Conservation (phyloP, 2,888 invertebrate species). For the Nephrotoma appendiculata region DNA sequence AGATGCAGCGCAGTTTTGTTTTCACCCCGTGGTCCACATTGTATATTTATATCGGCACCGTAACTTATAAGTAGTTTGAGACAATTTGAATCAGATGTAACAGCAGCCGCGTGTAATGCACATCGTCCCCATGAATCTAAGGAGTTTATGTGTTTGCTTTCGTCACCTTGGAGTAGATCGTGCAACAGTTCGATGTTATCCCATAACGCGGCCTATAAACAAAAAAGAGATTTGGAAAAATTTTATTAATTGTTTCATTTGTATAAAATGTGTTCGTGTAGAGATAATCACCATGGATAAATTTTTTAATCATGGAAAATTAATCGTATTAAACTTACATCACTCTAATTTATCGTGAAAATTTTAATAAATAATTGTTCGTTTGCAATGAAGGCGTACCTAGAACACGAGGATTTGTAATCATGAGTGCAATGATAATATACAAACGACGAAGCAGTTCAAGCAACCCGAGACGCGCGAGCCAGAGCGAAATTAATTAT, state of each 20-base stretch:
- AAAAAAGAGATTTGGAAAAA: neutral
- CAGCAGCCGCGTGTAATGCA: constrained; percentile 70
- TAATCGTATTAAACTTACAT: no score
- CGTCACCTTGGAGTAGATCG: constrained; percentile 57
- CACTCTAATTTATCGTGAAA: no score
- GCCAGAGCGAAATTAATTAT: no score
- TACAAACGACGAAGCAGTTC: no score
- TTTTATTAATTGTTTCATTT: neutral
- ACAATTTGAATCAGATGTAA: constrained; percentile 61
- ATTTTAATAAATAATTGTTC: no score
- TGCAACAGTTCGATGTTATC: constrained; percentile 75
- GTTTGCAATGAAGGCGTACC: no score
- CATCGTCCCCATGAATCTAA: constrained; percentile 61
- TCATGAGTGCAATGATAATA: no score
- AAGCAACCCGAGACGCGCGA: no score
- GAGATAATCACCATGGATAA: no score
- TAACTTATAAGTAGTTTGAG: constrained; percentile 54
- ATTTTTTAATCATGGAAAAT: no score
- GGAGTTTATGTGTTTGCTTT: constrained; percentile 47
- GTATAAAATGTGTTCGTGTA: neutral
- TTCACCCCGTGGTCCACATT: constrained; percentile 51
- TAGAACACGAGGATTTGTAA: no score
- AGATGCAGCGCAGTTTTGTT: constrained; percentile 67
- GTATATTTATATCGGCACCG: constrained; percentile 55
- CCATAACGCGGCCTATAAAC: constrained; percentile 66